Evolutionary conservation across 2,797 vertebrate species (phyloP).

Genomic region (Emys orbicularis): DNA sequence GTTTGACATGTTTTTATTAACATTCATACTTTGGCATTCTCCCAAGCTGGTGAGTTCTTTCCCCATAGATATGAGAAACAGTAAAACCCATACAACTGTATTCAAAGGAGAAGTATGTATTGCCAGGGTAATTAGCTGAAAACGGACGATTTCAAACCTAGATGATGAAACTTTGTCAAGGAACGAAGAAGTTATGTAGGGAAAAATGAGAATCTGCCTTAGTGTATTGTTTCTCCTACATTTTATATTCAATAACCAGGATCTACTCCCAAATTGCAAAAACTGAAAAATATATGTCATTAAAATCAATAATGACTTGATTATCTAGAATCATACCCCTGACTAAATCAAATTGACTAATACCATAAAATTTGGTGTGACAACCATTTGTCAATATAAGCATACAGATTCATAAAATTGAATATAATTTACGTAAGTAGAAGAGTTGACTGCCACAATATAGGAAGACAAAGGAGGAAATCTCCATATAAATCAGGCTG

Average conservation of each 20-base stretch:
- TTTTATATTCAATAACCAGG: not conserved
- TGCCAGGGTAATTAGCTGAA: slow-evolving; percentile 23
- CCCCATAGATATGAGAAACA: not conserved
- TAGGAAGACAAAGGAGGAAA: not conserved
- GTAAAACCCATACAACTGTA: slow-evolving; percentile 6
- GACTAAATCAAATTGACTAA: not conserved
- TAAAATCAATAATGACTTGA: not conserved
- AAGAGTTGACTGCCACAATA: not conserved
- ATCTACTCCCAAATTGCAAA: not conserved
- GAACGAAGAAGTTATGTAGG: not conserved
- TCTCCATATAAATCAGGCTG: not conserved
- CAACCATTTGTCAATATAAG: not conserved
- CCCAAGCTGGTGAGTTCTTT: slow-evolving; percentile 39
- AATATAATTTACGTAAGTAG: not conserved
- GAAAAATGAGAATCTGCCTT: not conserved
- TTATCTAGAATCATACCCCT: not conserved
- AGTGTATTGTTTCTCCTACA: not conserved
- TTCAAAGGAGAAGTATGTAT: slow-evolving; percentile 7
- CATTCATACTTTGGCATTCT: slow-evolving; percentile 68
- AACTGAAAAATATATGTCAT: too few species aligned
- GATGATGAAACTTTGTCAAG: slow-evolving; percentile 8
- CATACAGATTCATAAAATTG: not conserved
- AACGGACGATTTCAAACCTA: slow-evolving; percentile 15
- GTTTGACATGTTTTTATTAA: slow-evolving; percentile 69
- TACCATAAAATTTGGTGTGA: not conserved